phyloP scores from a whole-genome alignment of 2,888 invertebrate genomes.

The Orthonevra nobilis region DNA sequence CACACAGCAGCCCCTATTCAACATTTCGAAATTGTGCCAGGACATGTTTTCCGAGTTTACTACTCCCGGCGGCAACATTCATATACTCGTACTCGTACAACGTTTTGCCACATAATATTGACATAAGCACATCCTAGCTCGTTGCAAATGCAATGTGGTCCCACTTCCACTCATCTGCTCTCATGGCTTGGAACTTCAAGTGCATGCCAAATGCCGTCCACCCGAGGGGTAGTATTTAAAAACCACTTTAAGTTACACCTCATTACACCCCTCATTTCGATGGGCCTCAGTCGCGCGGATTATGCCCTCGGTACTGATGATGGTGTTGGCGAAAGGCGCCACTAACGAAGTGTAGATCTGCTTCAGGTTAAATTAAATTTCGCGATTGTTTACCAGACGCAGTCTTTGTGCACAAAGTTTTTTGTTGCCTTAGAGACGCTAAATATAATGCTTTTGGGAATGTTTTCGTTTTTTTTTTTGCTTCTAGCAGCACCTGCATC shows the following conservation, averaged over 20 bases:
- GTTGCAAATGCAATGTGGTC: slow-evolving; percentile 26
- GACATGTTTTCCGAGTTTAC: slow-evolving; percentile 32
- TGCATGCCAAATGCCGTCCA: slow-evolving; percentile 40
- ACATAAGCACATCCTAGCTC: neutral
- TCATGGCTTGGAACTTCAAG: slow-evolving; percentile 9
- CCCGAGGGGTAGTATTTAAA: neutral
- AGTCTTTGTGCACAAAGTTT: slow-evolving; percentile 24
- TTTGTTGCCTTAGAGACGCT: slow-evolving; percentile 15
- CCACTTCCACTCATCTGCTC: slow-evolving; percentile 3
- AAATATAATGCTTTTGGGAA: slow-evolving; percentile 49
- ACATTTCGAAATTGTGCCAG: slow-evolving; percentile 38
- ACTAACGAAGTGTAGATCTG: no score
- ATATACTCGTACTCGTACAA: neutral
- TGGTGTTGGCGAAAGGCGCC: no score
- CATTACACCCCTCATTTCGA: slow-evolving; percentile 33
- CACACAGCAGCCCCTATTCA: slow-evolving; percentile 9
- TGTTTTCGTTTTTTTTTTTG: slow-evolving; percentile 44
- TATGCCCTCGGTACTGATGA: slow-evolving; percentile 11
- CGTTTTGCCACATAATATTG: slow-evolving; percentile 17
- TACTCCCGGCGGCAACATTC: slow-evolving; percentile 16
- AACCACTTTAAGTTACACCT: slow-evolving; percentile 38
- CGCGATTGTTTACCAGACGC: slow-evolving; percentile 53
- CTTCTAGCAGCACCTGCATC: slow-evolving; percentile 48
- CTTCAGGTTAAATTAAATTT: slow-evolving; percentile 67
- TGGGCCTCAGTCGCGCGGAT: slow-evolving; percentile 19